These are phyloP conservation scores for Leptobrachium leishanense DNA, from an alignment of 2,113 vertebrate genomes.

Conservation along the genomic window DNA sequence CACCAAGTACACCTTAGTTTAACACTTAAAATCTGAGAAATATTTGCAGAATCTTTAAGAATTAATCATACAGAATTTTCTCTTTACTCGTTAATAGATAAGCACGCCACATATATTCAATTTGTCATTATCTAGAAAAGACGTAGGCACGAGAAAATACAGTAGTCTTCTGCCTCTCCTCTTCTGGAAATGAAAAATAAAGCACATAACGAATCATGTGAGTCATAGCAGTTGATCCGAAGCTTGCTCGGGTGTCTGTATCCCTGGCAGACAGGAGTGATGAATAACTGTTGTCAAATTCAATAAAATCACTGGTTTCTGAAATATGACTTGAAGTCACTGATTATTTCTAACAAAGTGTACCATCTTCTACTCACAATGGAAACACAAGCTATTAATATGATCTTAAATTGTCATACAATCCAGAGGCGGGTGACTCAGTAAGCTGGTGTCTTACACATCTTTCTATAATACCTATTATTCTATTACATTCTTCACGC, in stretches of 20 bases:
- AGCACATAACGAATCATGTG: neutral
- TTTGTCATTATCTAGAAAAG: no score
- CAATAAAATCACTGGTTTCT: conserved; percentile 33
- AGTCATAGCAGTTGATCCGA: conserved; percentile 11
- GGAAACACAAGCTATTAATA: conserved; percentile 27
- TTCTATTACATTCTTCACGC: no score
- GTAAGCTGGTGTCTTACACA: conserved; percentile 8
- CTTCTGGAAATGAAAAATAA: no score
- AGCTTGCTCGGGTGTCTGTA: neutral
- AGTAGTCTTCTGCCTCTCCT: no score
- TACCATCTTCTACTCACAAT: conserved; percentile 35
- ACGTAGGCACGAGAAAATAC: no score
- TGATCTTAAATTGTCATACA: conserved; percentile 10
- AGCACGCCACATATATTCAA: no score
- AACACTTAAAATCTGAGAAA: no score
- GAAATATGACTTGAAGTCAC: conserved; percentile 21
- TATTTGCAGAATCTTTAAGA: no score
- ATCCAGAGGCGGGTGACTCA: neutral
- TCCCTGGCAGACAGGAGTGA: neutral
- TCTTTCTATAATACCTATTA: neutral
- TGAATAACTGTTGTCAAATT: conserved; percentile 23
- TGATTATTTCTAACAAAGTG: conserved; percentile 22
- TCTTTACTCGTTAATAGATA: no score
- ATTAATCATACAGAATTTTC: no score
- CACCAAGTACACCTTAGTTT: no score